Conservation (phyloP, 2,113 vertebrate genomes). For the Ceyx margarethae region DNA sequence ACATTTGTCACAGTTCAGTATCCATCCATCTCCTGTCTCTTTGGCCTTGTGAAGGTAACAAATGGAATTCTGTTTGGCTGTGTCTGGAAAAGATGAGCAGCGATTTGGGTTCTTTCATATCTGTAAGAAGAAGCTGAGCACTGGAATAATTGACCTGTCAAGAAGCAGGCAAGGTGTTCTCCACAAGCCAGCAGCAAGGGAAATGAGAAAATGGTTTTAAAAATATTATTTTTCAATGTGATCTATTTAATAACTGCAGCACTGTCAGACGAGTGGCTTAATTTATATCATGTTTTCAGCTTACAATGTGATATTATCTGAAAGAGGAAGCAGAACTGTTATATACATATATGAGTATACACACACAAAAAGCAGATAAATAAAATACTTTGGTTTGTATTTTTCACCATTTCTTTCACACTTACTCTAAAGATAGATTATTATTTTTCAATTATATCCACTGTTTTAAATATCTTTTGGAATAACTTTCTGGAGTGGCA, state of each 20-base stretch:
- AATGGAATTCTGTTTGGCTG: constrained; percentile 74
- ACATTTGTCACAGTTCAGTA: constrained; percentile 78
- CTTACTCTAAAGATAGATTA: neutral
- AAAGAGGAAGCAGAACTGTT: neutral
- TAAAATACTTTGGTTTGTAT: neutral
- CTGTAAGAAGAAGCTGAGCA: constrained; percentile 76
- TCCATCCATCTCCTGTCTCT: constrained; percentile 79
- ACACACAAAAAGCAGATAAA: neutral
- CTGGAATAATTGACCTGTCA: constrained; percentile 92
- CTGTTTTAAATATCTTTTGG: neutral
- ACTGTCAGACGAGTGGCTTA: constrained; percentile 55
- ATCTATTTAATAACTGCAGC: constrained; percentile 69
- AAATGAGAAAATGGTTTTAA: constrained; percentile 82
- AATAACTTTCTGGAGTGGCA: neutral
- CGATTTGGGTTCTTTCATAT: constrained; percentile 75
- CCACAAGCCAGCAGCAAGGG: constrained; percentile 72
- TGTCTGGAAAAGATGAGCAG: constrained; percentile 79
- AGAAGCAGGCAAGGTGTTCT: constrained; percentile 76
- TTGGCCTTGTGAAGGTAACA: constrained; percentile 74
- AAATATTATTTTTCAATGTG: constrained; percentile 78
- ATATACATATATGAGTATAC: neutral
- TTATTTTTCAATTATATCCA: neutral
- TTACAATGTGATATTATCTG: constrained; percentile 19
- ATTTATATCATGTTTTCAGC: constrained; percentile 51
- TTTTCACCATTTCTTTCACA: neutral